These are phyloP conservation scores for Euura saliciscinereae DNA, from an alignment of 1,140 invertebrate genomes.

Conservation along the genomic window DNA sequence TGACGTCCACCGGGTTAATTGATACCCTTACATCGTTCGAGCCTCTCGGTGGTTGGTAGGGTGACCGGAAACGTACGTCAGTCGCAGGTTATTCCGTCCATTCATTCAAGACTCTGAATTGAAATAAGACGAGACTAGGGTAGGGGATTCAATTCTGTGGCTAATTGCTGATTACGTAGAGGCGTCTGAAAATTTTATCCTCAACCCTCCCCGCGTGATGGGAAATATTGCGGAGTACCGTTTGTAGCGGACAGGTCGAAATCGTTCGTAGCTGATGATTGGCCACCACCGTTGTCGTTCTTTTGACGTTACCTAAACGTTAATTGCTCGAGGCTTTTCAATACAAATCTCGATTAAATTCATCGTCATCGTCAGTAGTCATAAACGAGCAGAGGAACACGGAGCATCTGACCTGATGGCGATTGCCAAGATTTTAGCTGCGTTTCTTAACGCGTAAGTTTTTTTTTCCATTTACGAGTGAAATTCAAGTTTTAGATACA, in stretches of 20 bases:
- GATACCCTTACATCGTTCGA: no score
- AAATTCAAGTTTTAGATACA: no score
- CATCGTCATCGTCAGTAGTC: no score
- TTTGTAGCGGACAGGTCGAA: neutral
- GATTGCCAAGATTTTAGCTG: no score
- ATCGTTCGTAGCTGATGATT: neutral
- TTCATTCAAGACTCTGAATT: neutral
- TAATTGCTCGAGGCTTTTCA: neutral
- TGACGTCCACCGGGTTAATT: no score
- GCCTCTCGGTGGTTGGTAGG: slow-evolving; percentile 3
- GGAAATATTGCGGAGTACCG: neutral
- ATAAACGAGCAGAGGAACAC: no score
- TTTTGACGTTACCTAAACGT: neutral
- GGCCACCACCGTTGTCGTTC: neutral
- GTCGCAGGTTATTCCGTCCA: neutral
- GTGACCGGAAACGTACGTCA: neutral
- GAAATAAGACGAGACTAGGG: neutral
- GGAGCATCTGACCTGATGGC: no score
- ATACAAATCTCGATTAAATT: no score
- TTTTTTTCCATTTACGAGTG: no score
- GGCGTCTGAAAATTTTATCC: neutral
- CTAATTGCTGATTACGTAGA: slow-evolving; percentile 4
- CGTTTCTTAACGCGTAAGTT: no score
- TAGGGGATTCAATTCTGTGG: neutral
- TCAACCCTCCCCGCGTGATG: neutral